Conservation (phyloP, 2,888 invertebrate genomes). For the Helobdella robusta region DNA sequence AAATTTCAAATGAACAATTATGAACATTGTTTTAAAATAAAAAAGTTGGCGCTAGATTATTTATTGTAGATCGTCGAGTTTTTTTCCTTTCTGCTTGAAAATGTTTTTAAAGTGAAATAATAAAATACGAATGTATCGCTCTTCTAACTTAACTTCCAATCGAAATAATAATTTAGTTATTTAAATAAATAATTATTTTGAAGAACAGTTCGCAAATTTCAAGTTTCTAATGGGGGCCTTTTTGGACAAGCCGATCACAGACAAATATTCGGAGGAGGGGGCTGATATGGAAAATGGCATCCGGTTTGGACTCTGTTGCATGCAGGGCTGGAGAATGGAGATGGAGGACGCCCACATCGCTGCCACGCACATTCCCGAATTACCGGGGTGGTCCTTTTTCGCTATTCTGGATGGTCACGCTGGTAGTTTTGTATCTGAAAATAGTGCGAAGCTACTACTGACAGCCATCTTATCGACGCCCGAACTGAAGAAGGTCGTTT, state of each 20-base stretch:
- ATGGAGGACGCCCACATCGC: slow-evolving; percentile 91
- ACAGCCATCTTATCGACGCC: slow-evolving; percentile 80
- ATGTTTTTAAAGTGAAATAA: too few relatives aligned
- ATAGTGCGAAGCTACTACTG: slow-evolving; percentile 41
- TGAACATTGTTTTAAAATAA: too few relatives aligned
- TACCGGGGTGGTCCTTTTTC: slow-evolving; percentile 67
- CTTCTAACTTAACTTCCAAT: too few relatives aligned
- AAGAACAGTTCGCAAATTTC: too few relatives aligned
- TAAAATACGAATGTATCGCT: too few relatives aligned
- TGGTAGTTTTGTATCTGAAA: slow-evolving; percentile 55
- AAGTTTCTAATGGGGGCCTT: slow-evolving; percentile 99
- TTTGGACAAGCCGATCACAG: slow-evolving; percentile 96
- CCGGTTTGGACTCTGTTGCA: slow-evolving; percentile 63
- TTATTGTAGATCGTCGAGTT: too few relatives aligned
- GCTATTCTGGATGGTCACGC: slow-evolving; percentile 99
- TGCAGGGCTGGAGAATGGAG: slow-evolving; percentile 97
- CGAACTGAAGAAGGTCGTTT: slow-evolving; percentile 51
- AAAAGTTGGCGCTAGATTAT: too few relatives aligned
- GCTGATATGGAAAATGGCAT: slow-evolving; percentile 71
- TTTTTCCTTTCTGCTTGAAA: too few relatives aligned
- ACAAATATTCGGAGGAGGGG: slow-evolving; percentile 88
- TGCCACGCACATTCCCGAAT: slow-evolving; percentile 63
- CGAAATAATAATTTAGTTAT: too few relatives aligned
- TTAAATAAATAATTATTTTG: too few relatives aligned
- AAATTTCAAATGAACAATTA: too few relatives aligned